Evolutionary conservation across 2,888 invertebrate genomes (phyloP), one percentile per base, ranked within the genome.

Genomic region (Agrotis clavis): DNA sequence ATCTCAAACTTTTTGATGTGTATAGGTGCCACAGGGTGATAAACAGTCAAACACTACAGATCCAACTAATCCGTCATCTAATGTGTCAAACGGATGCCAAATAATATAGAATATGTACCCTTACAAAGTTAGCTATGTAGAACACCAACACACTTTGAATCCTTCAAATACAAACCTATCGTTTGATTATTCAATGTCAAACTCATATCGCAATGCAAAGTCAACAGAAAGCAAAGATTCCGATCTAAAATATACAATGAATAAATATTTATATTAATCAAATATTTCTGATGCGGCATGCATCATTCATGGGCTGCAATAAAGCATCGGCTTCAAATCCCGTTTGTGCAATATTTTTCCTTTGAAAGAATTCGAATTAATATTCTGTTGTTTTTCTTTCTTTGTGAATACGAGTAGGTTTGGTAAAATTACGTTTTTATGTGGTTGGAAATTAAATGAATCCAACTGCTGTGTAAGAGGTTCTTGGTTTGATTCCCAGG

Each of bases 251-350:
- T 67, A 77, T 78, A 70, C 74, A 67, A 67, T 82, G 72, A 73
- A 77, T 81, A 78, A 75, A 83, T 82, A 77, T 77, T 74, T 72
- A 51, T 69, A 74, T 74, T 82, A 79, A 82, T 82, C 72, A 72
- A 82, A 83, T 81, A 57, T 79, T 30, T 67, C 66, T 67, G 73
- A 81, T 50, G 65, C 18, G 25, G 47, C 14, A 77, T 83, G 83
- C 75, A 80, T 83, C 83, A 83, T 78, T 83, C 83, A 83, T 83
- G 59, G 59, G 50, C 25, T 72, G 71, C 83, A 81, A 82, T 83
- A 76, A 74, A 60, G 74, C 65, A 67, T 16, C 2, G 18, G 48
- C 47, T 53, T 67, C 18, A 0, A 30, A 68, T 61, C 67, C 45
- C 48, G 59, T 54, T 63, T 60, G 30, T 47, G 68, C 63, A 21